Percentiles rank a stretch among this genome's conserved stretches.
phyloP scores from a whole-genome alignment of 2,888 invertebrate species.

The Leptinotarsa peninsularis region DNA sequence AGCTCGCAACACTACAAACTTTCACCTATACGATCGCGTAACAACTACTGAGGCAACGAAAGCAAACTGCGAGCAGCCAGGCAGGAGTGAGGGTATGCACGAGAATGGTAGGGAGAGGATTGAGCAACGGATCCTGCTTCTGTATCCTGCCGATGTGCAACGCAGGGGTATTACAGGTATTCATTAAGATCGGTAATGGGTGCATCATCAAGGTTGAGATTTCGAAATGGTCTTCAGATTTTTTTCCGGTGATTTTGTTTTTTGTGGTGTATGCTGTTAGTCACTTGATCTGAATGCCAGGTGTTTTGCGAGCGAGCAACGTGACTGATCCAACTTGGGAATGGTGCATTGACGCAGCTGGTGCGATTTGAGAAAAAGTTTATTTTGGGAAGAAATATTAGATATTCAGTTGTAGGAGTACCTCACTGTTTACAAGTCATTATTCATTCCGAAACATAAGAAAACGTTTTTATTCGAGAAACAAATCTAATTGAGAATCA shows the following conservation, averaged over 20 bases:
- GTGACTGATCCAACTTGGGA: constrained; percentile 6
- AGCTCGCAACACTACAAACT: neutral
- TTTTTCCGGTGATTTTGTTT: constrained; percentile 11
- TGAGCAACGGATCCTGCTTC: constrained; percentile 30
- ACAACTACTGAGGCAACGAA: constrained; percentile 26
- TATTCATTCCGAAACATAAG: no score
- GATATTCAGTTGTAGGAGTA: no score
- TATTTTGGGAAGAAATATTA: no score
- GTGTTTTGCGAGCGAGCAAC: neutral
- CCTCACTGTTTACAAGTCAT: no score
- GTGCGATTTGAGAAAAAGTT: no score
- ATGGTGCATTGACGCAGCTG: no score
- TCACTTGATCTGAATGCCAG: constrained; percentile 1
- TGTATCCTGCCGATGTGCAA: constrained; percentile 33
- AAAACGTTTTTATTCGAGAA: no score
- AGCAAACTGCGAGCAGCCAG: constrained; percentile 29
- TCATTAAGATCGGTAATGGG: constrained; percentile 23
- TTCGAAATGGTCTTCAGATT: constrained; percentile 3
- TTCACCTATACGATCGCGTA: constrained; percentile 27
- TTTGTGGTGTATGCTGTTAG: constrained; percentile 1
- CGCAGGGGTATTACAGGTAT: constrained; percentile 19
- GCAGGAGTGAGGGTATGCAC: constrained; percentile 36
- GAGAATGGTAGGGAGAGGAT: constrained; percentile 39
- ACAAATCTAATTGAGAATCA: no score
- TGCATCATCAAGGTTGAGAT: constrained; percentile 24